Evolutionary conservation across 1,140 invertebrate genomes (phyloP).

Genomic region (Magallana angulata): DNA sequence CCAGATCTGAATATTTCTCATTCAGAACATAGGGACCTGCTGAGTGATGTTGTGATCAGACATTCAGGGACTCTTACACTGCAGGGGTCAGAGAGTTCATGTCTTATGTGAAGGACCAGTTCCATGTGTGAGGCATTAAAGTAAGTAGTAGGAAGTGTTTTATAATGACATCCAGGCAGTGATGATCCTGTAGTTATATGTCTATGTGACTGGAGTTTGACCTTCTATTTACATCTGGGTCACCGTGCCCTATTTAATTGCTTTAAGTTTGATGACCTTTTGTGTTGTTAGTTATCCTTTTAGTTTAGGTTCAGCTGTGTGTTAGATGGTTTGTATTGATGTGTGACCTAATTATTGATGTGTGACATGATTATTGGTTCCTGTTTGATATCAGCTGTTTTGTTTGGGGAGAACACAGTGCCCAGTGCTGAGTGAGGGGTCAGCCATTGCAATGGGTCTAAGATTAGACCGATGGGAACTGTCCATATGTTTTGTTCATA

Average conservation of each 20-base stretch:
- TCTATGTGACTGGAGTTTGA: conserved; percentile 1
- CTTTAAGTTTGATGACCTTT: neutral
- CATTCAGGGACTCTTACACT: neutral
- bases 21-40: neutral
- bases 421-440: neutral
- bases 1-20: too few relatives aligned
- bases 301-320: neutral
- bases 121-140: neutral
- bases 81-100: neutral
- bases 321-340: neutral
- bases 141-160: neutral
- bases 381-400: neutral
- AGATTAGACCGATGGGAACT: conserved; percentile 22
- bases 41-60: neutral
- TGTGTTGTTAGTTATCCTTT: neutral
- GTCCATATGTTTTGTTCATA: neutral
- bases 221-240: neutral
- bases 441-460: neutral
- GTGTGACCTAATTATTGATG: neutral
- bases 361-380: neutral
- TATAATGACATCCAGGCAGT: neutral
- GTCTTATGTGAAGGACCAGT: neutral
- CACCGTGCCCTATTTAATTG: neutral
- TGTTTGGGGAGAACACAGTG: neutral
- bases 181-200: neutral